Base-by-base conservation (phyloP, 1,140 invertebrate genomes). In the Ceratosolen solmsi region DNA sequence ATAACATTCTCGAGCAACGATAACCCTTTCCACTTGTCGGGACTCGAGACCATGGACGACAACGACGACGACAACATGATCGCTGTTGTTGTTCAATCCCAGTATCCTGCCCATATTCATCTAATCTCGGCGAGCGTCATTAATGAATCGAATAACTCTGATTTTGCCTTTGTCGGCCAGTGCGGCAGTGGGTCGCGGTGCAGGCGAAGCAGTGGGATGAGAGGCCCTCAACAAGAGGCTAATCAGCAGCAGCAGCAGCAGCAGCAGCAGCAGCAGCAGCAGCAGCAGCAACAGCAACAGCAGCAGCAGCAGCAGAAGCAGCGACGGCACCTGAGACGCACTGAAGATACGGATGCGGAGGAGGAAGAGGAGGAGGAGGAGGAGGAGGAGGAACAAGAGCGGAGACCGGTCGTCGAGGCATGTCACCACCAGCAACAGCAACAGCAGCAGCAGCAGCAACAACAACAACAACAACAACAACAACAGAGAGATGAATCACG, bases 111-210 rank as follows among this genome's bases (percentile, higher is more conserved):
- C n/a, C n/a, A n/a, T n/a, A n/a, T n/a, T n/a, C n/a, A n/a, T n/a
- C n/a, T n/a, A n/a, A n/a, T n/a, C n/a, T n/a, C n/a, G n/a, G n/a
- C n/a, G n/a, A n/a, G n/a, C n/a, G n/a, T n/a, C n/a, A n/a, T n/a
- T n/a, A n/a, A n/a, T n/a, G n/a, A n/a, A 15, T 15, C 51, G 51
- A 54, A 20, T 15, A 54, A 3, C 51, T 15, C 9, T 54, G 20
- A 36, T 30, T n/a, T 30, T 65, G 11, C 15, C 1, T 20, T 25
- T 9, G 33, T 0, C 8, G 25, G 33, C 74, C 86, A 92, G 90
- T 92, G 90, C 90, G 90, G 89, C 90, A 89, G 90, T 86, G 89
- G 90, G 88, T 91, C 90, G 89, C 90, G 89, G 89, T 91, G 90
- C 87, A 88, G 90, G 88, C 89, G 87, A 87, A 91, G 51, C 51